Percentiles rank a stretch among this genome's conserved stretches.
phyloP scores from a whole-genome alignment of 2,888 invertebrate species.

The Meteorus cinctellus region DNA sequence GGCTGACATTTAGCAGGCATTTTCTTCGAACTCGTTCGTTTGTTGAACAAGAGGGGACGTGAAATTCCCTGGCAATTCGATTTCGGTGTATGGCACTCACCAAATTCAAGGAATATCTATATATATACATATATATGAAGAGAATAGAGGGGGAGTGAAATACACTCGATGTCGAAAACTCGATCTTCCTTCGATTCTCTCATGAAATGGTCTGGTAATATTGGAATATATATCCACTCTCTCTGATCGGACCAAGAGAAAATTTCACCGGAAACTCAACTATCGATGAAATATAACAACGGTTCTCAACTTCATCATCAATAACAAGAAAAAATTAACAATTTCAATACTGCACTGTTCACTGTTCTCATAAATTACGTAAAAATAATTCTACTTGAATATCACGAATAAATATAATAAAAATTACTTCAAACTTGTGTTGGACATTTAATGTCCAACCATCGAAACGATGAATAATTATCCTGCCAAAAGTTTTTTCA shows the following conservation, averaged over 20 bases:
- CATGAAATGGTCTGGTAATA: conserved; percentile 51
- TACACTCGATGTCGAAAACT: conserved; percentile 44
- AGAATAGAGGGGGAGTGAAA: conserved; percentile 17
- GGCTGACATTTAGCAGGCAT: conserved; percentile 51
- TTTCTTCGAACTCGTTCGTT: conserved; percentile 39
- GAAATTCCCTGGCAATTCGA: conserved; percentile 48
- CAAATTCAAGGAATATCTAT: conserved; percentile 26
- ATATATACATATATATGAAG: background rate
- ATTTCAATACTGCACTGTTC: too few species aligned
- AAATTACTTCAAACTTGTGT: background rate
- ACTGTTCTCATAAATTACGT: too few species aligned
- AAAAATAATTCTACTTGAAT: too few species aligned
- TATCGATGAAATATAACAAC: conserved; percentile 17
- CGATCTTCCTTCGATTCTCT: conserved; percentile 49
- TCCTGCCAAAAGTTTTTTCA: conserved; percentile 9
- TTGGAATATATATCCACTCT: conserved; percentile 38
- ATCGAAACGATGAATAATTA: background rate
- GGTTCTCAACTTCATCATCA: conserved; percentile 30
- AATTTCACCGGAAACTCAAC: conserved; percentile 46
- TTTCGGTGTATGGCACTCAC: conserved; percentile 44
- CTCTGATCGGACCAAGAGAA: conserved; percentile 36
- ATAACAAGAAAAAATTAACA: background rate
- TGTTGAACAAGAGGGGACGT: conserved; percentile 37
- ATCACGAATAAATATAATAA: background rate
- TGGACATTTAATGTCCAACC: conserved; percentile 1